Evolutionary conservation across 2,113 vertebrate genomes (phyloP), one percentile per base, ranked within the genome.

Genomic region (Donacobius atricapilla): DNA sequence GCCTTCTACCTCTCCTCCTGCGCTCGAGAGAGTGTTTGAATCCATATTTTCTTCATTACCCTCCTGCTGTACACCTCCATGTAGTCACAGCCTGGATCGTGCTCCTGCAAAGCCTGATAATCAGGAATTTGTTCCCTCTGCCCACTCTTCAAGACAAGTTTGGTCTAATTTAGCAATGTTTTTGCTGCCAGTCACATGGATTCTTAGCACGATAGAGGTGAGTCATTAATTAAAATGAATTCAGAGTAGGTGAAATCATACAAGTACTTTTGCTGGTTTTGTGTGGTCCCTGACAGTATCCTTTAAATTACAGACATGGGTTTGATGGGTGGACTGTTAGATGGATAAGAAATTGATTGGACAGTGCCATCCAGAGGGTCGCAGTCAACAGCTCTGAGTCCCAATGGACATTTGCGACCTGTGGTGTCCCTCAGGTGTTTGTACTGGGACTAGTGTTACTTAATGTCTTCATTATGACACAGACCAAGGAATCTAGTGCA

Each of bases 301-400:
- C 21, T 63, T 56, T 35, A 31, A 71, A 48, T 6, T 64, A 21
- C 48, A 56, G 48, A 21, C 11, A 10, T 15, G 3, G 24, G 9
- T 54, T 79, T 0, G 0, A 12, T 35, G 40, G 20, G 25, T 31
- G 4, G 9, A 35, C 15, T 47, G 10, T n/a, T 21, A 14, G 40
- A 25, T 47, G 24, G 24, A 18, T 31, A 40, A 35, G 48, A 71
- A 63, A 40, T 25, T 35, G 24, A 17, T 35, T 40, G 24, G 16
- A 48, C 11, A n/a, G 13, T 56, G 24, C 5, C 48, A 71, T 63
- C n/a, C 65, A 71, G 30, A 79, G 30, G 11, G 48, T 15, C 1
- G 4, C 24, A 54, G 65, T 47, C 40, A 70, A 21, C 24, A 54
- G 24, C 10, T 87, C 23, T 47, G 40, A 8, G 28, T 63, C 20